A percentile compares a stretch with the other conserved stretches of the same genome.
Conservation (phyloP, 2,888 invertebrate genomes). For the Hydroisotoma schaefferi region DNA sequence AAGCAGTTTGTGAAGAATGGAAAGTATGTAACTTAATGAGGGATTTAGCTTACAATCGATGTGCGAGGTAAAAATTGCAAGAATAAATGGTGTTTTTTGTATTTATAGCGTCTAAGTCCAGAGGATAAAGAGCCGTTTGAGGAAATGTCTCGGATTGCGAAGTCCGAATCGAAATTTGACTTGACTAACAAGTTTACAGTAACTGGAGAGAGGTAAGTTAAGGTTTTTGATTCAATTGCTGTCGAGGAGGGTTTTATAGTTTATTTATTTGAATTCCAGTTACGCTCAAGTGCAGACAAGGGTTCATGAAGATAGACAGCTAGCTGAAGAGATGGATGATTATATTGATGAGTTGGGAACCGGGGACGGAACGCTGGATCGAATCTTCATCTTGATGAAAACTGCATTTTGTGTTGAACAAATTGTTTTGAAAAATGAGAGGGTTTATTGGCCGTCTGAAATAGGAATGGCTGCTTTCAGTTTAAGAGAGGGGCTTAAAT, state of each 20-base stretch:
- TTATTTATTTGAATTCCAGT: conserved; percentile 14
- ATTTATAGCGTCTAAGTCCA: conserved; percentile 30
- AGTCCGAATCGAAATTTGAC: conserved; percentile 38
- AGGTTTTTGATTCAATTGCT: too few species aligned
- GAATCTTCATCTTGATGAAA: conserved; percentile 36
- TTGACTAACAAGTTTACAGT: conserved; percentile 41
- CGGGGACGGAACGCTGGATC: conserved; percentile 13
- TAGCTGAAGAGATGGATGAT: conserved; percentile 7
- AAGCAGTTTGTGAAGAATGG: conserved; percentile 36
- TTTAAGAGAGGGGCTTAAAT: conserved; percentile 37
- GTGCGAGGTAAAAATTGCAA: neutral
- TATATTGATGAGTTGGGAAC: conserved; percentile 19
- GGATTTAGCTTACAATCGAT: neutral
- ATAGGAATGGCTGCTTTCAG: conserved; percentile 41
- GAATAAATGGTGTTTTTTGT: neutral
- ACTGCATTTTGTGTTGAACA: conserved; percentile 37
- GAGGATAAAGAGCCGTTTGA: conserved; percentile 39
- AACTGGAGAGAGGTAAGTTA: conserved; percentile 45
- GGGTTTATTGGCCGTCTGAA: conserved; percentile 45
- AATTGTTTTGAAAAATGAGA: conserved; percentile 25
- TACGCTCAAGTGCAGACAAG: conserved; percentile 33
- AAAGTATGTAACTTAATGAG: conserved; percentile 16
- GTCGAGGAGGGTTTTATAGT: too few species aligned
- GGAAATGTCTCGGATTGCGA: conserved; percentile 36
- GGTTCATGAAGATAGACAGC: conserved; percentile 9